phyloP scores from a whole-genome alignment of 2,888 invertebrate species.

The Diadegma fenestrale region DNA sequence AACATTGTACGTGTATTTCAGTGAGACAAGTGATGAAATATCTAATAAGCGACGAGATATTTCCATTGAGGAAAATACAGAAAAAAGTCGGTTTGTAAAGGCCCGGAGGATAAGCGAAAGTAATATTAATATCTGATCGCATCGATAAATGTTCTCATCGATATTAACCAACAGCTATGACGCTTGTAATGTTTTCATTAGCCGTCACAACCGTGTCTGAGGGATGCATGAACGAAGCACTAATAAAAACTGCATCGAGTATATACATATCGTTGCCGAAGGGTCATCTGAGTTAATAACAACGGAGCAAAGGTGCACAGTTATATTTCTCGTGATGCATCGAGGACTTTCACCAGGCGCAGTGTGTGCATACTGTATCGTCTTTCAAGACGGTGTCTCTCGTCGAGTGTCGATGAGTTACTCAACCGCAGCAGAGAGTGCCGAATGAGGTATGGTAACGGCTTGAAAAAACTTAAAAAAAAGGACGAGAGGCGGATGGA shows the following conservation, averaged over 20 bases:
- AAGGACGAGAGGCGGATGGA: not conserved
- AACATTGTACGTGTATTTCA: not conserved
- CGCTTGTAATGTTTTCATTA: slow-evolving; percentile 64
- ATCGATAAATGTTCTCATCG: slow-evolving; percentile 56
- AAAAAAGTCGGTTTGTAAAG: slow-evolving; percentile 22
- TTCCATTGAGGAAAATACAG: slow-evolving; percentile 29
- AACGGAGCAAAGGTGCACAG: slow-evolving; percentile 62
- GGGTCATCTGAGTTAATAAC: slow-evolving; percentile 66
- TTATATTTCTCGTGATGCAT: slow-evolving; percentile 58
- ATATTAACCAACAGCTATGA: slow-evolving; percentile 58
- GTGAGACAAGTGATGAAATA: slow-evolving; percentile 50
- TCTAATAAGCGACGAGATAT: slow-evolving; percentile 13
- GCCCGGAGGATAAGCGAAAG: slow-evolving; percentile 19
- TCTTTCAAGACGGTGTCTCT: slow-evolving; percentile 38
- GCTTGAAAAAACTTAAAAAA: not conserved
- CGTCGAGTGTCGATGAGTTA: slow-evolving; percentile 61
- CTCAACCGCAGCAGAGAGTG: slow-evolving; percentile 43
- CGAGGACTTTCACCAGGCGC: slow-evolving; percentile 60
- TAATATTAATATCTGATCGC: slow-evolving; percentile 43
- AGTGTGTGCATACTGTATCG: slow-evolving; percentile 33
- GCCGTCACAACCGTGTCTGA: slow-evolving; percentile 33
- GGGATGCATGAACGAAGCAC: slow-evolving; percentile 13
- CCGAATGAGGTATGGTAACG: slow-evolving; percentile 21
- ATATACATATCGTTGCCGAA: slow-evolving; percentile 17
- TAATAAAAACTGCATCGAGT: not conserved